These are phyloP conservation scores for Ovibos moschatus DNA, from an alignment of 2,113 vertebrate species.

Conservation along the genomic window DNA sequence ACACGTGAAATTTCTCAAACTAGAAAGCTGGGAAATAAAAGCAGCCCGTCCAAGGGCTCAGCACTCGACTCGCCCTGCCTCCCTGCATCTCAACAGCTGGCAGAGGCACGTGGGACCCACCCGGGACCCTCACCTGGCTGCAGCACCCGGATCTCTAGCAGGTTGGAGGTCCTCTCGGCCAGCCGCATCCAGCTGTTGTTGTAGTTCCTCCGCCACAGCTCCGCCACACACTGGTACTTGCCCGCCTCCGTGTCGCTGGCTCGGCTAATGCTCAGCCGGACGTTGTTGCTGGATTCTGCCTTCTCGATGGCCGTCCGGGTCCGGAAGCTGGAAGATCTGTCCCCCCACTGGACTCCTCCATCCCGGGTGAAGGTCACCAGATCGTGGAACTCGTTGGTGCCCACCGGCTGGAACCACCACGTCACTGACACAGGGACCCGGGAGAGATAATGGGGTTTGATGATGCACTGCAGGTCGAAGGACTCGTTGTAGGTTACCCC, in stretches of 20 bases:
- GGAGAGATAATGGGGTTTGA: conserved; percentile 92
- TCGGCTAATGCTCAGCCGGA: conserved; percentile 92
- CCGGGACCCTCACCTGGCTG: conserved; percentile 84
- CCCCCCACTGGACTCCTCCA: conserved; percentile 94
- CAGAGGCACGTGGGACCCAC: rapidly evolving
- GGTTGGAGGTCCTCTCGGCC: conserved; percentile 94
- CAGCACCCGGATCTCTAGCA: conserved; percentile 93
- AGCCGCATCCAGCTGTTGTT: conserved; percentile 91
- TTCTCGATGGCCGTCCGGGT: conserved; percentile 94
- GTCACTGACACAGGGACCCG: conserved; percentile 92
- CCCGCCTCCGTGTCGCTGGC: conserved; percentile 93
- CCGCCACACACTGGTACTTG: conserved; percentile 94
- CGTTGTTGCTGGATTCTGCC: conserved; percentile 92
- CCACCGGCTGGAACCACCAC: conserved; percentile 93
- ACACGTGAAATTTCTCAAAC: neutral
- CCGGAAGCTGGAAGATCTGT: conserved; percentile 85
- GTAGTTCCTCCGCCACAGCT: conserved; percentile 93
- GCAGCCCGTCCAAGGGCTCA: neutral
- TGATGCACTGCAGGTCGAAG: conserved; percentile 96
- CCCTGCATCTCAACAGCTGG: rapidly evolving
- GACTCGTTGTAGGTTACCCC: conserved; percentile 93
- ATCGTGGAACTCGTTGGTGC: conserved; percentile 86
- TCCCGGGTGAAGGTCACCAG: conserved; percentile 95
- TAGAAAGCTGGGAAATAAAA: neutral
- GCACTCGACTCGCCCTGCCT: rapidly evolving